These are phyloP conservation scores for Rhinogobius similis DNA, from an alignment of 2,113 vertebrate species.

Conservation along the genomic window DNA sequence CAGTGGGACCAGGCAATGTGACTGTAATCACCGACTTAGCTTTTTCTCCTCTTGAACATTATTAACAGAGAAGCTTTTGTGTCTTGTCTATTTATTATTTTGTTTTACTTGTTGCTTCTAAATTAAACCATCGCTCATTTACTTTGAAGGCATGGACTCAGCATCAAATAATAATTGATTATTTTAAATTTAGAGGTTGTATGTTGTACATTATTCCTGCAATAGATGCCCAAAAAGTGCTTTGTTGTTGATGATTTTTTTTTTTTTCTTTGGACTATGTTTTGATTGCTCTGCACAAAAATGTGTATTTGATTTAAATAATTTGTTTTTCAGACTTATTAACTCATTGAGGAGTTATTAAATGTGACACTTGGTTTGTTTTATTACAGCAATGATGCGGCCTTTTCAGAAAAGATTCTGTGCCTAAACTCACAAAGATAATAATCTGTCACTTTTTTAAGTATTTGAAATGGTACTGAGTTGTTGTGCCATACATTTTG, in stretches of 20 bases:
- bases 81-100: slow-evolving; percentile 48
- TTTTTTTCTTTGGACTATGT: not conserved
- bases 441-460: too few species aligned
- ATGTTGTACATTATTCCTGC: not conserved
- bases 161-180: not conserved
- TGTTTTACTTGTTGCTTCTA: slow-evolving; percentile 17
- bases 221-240: too few species aligned
- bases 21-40: slow-evolving; percentile 23
- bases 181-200: not conserved
- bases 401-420: too few species aligned
- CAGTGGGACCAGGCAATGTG: slow-evolving; percentile 68
- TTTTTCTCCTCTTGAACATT: slow-evolving; percentile 13
- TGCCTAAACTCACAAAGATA: too few species aligned
- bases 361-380: not conserved
- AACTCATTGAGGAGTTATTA: not conserved
- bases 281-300: not conserved
- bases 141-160: slow-evolving; percentile 17
- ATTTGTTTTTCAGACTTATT: not conserved
- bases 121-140: slow-evolving; percentile 22
- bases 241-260: too few species aligned
- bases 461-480: too few species aligned
- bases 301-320: not conserved
- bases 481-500: too few species aligned
- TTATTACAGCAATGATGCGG: not conserved
- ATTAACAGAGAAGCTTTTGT: slow-evolving; percentile 30